Evolutionary conservation across 2,113 vertebrate species (phyloP).

Genomic region (Heterotilapia buettikoferi): DNA sequence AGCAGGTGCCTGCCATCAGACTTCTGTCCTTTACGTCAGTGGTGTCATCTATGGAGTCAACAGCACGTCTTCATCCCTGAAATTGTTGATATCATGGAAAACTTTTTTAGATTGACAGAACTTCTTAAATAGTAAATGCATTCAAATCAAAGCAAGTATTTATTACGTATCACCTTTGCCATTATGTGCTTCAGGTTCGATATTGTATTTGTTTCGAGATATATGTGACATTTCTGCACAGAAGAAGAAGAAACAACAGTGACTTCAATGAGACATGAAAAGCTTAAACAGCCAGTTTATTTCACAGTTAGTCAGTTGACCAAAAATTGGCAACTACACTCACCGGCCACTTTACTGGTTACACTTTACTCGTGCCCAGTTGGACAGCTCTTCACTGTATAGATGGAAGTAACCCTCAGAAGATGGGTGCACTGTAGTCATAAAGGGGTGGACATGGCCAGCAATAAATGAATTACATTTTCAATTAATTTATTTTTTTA

Average conservation of each 20-base stretch:
- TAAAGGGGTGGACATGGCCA: not conserved
- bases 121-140: not conserved
- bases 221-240: not conserved
- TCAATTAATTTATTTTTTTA: fast-evolving
- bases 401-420: not conserved
- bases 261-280: not conserved
- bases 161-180: not conserved
- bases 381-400: not conserved
- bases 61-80: not conserved
- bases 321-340: not conserved
- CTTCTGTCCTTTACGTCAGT: conserved; percentile 15
- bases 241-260: not conserved
- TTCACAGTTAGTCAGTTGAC: not conserved
- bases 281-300: not conserved
- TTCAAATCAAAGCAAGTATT: not conserved
- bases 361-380: not conserved
- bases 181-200: not conserved
- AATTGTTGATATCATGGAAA: not conserved
- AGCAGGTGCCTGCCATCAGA: conserved; percentile 38
- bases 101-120: not conserved
- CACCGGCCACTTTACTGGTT: not conserved
- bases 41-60: not conserved
- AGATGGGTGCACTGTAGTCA: not conserved
- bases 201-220: not conserved
- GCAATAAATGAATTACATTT: not conserved